Evolutionary conservation across 2,888 invertebrate species (phyloP), one percentile per base, ranked within the genome.

Genomic region (Adelphocoris suturalis): DNA sequence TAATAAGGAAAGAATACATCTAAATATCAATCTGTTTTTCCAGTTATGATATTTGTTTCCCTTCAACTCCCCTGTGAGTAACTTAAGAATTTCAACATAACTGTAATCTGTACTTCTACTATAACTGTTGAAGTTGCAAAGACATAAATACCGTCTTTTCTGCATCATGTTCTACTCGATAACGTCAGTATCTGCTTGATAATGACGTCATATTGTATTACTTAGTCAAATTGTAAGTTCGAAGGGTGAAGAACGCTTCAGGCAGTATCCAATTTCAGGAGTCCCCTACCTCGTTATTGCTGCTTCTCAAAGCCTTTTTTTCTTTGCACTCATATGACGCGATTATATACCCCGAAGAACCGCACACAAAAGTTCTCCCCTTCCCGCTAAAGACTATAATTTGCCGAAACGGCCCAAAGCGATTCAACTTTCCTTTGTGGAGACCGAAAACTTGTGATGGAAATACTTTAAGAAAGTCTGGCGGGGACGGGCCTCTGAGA

Each of bases 401-500:
- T 23, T 23, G 68, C 4, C 12, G 68, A 68, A 23, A 68, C 68
- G 23, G 68, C 68, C 68, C 23, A 19, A 23, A 68, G 68, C 68
- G 68, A 23, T 68, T 68, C 68, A 68, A 68, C 68, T 68, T 68
- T 52, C 16, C 68, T 23, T 23, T 68, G 19, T 68, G 68, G 19
- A 23, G 23, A 23, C 19, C 23, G 19, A 68, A 68, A 68, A 68
- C 68, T 68, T 68, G 68, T 68, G 68, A 68, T 68, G 68, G 68
- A 68, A 68, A 68, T 68, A 68, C 68, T 68, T 68, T 68, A 12
- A 68, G 68, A 68, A 68, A 68, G 68, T 68, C 68, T 68, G 68
- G 12, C n/a, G 11, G 68, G 27, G 68, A 68, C 68, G 68, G 68
- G 68, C 68, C 27, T 27, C 68, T 12, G 68, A 68, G 68, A 68